Percentiles rank a stretch among this genome's conserved stretches.
Conservation (phyloP, 2,888 invertebrate genomes). For the Biston stratarius region DNA sequence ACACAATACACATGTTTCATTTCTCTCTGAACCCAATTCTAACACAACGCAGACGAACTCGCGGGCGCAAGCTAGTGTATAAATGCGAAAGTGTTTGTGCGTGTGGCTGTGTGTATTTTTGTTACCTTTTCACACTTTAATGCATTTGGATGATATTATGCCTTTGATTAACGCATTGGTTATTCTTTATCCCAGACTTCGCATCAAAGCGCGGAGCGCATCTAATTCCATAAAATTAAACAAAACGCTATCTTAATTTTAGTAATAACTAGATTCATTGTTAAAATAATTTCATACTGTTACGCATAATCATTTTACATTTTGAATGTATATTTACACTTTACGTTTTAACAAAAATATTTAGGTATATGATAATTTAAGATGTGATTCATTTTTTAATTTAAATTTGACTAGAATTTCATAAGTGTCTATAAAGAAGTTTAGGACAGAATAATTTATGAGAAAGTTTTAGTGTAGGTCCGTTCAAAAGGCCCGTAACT, state of each 20-base stretch:
- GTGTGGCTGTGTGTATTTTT: too few relatives aligned
- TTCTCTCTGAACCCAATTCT: too few relatives aligned
- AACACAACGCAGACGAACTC: too few relatives aligned
- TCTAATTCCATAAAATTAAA: neutral
- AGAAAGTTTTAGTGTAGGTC: constrained; percentile 33
- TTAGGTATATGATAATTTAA: constrained; percentile 54
- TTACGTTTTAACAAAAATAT: constrained; percentile 52
- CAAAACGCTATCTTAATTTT: constrained; percentile 9
- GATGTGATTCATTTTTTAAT: constrained; percentile 62
- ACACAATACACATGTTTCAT: too few relatives aligned
- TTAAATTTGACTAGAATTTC: constrained; percentile 81
- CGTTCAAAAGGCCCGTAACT: constrained; percentile 27
- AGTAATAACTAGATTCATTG: constrained; percentile 9
- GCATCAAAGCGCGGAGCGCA: too few relatives aligned
- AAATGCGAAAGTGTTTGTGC: too few relatives aligned
- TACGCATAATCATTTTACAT: constrained; percentile 6
- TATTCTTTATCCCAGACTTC: too few relatives aligned
- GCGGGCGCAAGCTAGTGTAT: too few relatives aligned
- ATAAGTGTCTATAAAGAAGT: constrained; percentile 65
- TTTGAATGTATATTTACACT: constrained; percentile 15
- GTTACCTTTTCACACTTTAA: too few relatives aligned
- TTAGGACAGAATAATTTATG: constrained; percentile 51
- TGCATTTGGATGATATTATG: too few relatives aligned
- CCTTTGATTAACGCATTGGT: too few relatives aligned
- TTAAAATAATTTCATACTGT: neutral